Evolutionary conservation across 2,797 vertebrate genomes (phyloP).

Genomic region (Diplodus sargus): DNA sequence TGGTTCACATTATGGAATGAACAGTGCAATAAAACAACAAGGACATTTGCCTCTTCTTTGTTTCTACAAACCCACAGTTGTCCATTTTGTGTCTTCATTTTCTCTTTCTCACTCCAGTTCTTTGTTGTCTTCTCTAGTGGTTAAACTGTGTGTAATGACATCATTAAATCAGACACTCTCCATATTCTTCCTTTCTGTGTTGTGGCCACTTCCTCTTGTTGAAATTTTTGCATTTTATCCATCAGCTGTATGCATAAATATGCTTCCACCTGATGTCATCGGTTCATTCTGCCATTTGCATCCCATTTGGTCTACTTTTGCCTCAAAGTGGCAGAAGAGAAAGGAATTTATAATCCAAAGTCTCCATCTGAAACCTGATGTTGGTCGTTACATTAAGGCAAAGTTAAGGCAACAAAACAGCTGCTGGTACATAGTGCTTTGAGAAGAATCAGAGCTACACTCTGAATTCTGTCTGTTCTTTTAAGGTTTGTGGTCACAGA

Average conservation of each 20-base stretch:
- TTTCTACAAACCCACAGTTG: conserved; percentile 74
- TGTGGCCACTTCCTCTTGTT: conserved; percentile 35
- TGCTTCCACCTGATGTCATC: conserved; percentile 28
- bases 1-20: conserved; percentile 89
- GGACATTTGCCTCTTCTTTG: conserved; percentile 68
- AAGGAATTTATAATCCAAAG: conserved; percentile 32
- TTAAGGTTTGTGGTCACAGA: conserved; percentile 44
- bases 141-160: conserved; percentile 73
- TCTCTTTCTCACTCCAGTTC: conserved; percentile 43
- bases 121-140: conserved; percentile 75
- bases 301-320: conserved; percentile 42
- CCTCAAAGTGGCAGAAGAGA: conserved; percentile 41
- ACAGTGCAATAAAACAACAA: conserved; percentile 86
- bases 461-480: conserved; percentile 44
- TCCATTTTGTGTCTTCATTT: conserved; percentile 73
- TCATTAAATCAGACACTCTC: conserved; percentile 52
- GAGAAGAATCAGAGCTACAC: conserved; percentile 43
- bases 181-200: conserved; percentile 8
- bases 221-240: conserved; percentile 39
- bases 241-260: not conserved
- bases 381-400: conserved; percentile 64
- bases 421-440: conserved; percentile 70
- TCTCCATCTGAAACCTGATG: conserved; percentile 46
- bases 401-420: conserved; percentile 67
- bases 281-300: conserved; percentile 29